Evolutionary conservation across 92 coral and sea anemone species (phyloP).

Genomic region (Hydrozoanthus gracilis): DNA sequence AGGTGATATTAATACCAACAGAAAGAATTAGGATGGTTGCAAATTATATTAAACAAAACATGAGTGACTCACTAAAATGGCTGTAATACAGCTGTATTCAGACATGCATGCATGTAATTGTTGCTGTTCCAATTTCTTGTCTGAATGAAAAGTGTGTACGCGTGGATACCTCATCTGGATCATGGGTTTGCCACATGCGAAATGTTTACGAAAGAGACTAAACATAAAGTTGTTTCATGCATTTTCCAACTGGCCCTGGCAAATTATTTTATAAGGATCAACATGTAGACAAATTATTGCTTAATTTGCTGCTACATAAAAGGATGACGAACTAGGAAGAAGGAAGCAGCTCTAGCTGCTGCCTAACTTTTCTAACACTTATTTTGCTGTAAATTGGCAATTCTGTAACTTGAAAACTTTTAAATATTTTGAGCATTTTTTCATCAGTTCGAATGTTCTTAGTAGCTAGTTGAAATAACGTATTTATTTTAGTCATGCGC

Average conservation of each 20-base stretch:
- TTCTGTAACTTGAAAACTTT: constrained; percentile 7
- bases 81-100: no score
- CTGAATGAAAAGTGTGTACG: constrained; percentile 17
- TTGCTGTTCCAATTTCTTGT: background rate
- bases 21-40: no score
- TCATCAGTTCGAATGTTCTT: no score
- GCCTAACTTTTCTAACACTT: background rate
- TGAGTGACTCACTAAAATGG: no score
- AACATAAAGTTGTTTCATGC: background rate
- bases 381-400: constrained; percentile 2
- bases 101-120: no score
- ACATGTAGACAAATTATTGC: background rate
- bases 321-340: no score
- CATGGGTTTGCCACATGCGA: background rate
- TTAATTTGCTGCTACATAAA: background rate
- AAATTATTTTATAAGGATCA: background rate
- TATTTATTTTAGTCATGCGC: no score
- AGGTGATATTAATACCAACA: no score
- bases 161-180: constrained; percentile 12
- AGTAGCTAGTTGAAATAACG: no score
- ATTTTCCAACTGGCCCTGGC: background rate
- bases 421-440: no score
- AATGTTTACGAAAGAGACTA: background rate
- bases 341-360: constrained; percentile 5
- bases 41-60: no score